Evolutionary conservation across 2,888 invertebrate genomes (phyloP), one percentile per base, ranked within the genome.

Genomic region (Drosophila longiperda): DNA sequence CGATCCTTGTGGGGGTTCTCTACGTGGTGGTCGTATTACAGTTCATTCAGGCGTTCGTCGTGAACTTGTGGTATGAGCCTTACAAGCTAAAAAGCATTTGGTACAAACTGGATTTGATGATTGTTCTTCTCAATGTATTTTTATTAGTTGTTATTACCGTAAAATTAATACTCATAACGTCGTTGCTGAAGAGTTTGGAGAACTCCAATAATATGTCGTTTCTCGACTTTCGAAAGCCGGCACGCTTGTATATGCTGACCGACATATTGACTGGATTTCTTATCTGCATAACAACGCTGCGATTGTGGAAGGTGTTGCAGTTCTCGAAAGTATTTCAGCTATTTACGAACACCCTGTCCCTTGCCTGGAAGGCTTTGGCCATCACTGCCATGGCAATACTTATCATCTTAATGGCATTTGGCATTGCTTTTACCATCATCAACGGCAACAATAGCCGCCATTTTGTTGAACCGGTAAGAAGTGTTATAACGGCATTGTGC

Each of bases 231-330:
- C 86, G 88, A 17, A 73, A 77, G 5, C 89, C 92, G 4, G 78
- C 83, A 2, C 66, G 80, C 0, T 71, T 90, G 5, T 82, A 91
- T 23, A 52, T 67, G 4, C 9, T 85, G 1, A 73, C 83, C 3
- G 73, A 66, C 1, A 38, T 88, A 0, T 20, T 89, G 3, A 63
- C 84, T 7, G 92, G 91, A 0, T 80, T 92, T 23, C 83, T 93
- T 0, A 78, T 92, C n/a, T 76, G 84, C 17, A 33, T 90, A 4
- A 80, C 91, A 2, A 92, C 92, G 0, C n/a, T 93, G 15, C 85
- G 93, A 0, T 40, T 93, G 9, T 93, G 92, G 93, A 92, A 92
- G 61, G 80, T 92, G 9, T 64, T 93, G 29, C 92, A 92, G 63
- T 92, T 92, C 52, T 83, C 90, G 6, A 60, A 67, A 3, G 82